Base-by-base conservation (phyloP, 2,113 vertebrate genomes). In the Pluvianellus socialis region DNA sequence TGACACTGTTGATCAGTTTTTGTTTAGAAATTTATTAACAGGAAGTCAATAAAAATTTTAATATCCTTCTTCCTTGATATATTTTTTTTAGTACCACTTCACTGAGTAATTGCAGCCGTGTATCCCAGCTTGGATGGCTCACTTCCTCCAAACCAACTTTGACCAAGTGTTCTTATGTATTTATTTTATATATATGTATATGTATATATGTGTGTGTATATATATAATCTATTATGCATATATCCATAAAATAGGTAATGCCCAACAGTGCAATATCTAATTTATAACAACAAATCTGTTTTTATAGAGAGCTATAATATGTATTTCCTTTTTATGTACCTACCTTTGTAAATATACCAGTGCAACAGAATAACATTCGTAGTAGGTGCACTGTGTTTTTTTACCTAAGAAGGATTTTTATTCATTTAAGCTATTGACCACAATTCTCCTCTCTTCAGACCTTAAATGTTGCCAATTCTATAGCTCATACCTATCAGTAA, bases 121-220 rank as follows among this genome's bases (percentile, higher is more conserved):
- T 73, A 49, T 53, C 72, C 53, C 59, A 52, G 8, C 28, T 42
- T 61, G 67, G 72, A 75, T 18, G 33, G 42, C 62, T 79, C 7
- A 9, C 10, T 80, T 73, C 56, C 44, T 88, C 84, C 50, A 84
- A 35, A 65, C 30, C 24, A 63, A 8, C 24, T 68, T 50, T 67
- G 76, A 14, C 40, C 32, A 75, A 67, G n/a, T 49, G 17, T n/a
- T 55, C 45, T 20, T 52, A 40, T 3, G 3, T 20, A 20, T 75
- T 59, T 75, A 3, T 76, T 63, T 28, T 38, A 8, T 40, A 9
- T 26, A 19, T 44, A 4, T 24, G 1, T 38, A 1, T 49, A 1
- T 44, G 1, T 38, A 1, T 49, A 1, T 44, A 1, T 35, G 2
- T 38, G 4, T 23, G 12, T 45, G 5, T 35, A 3, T 71, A 3